Evolutionary conservation across 2,797 vertebrate genomes (phyloP).

Genomic region (Nasua narica): DNA sequence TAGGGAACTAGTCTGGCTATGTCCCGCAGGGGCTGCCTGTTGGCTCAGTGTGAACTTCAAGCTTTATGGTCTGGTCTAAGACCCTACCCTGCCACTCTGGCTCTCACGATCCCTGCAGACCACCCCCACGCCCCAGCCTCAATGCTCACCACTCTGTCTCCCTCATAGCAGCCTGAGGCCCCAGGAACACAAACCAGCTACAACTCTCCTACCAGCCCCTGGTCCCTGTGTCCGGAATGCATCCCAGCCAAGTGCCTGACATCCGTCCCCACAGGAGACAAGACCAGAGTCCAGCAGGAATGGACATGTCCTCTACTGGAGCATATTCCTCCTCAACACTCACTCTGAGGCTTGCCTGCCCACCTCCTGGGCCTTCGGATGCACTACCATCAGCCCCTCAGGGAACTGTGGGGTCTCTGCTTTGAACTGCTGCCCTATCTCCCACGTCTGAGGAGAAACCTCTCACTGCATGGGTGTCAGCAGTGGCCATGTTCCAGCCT

Average conservation of each 20-base stretch:
- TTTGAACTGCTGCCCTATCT: background rate
- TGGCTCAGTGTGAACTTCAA: background rate
- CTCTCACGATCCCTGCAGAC: background rate
- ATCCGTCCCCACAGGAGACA: background rate
- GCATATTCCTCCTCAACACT: background rate
- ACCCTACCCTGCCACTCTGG: background rate
- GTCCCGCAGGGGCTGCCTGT: background rate
- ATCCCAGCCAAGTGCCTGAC: background rate
- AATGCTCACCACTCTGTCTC: background rate
- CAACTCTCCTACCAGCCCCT: background rate
- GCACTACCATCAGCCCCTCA: background rate
- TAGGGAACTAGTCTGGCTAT: background rate
- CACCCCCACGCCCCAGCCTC: background rate
- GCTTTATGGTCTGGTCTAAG: background rate
- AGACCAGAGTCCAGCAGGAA: background rate
- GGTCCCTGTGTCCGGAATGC: background rate
- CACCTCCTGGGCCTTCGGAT: background rate
- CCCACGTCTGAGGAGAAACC: background rate
- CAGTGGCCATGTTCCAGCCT: background rate
- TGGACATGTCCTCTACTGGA: too few relatives aligned
- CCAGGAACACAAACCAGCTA: background rate
- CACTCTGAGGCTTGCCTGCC: background rate
- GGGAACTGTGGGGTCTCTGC: background rate
- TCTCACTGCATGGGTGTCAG: background rate
- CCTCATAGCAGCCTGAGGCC: background rate